These are phyloP conservation scores for Mamestra brassicae DNA, from an alignment of 2,888 invertebrate genomes.

Conservation along the genomic window DNA sequence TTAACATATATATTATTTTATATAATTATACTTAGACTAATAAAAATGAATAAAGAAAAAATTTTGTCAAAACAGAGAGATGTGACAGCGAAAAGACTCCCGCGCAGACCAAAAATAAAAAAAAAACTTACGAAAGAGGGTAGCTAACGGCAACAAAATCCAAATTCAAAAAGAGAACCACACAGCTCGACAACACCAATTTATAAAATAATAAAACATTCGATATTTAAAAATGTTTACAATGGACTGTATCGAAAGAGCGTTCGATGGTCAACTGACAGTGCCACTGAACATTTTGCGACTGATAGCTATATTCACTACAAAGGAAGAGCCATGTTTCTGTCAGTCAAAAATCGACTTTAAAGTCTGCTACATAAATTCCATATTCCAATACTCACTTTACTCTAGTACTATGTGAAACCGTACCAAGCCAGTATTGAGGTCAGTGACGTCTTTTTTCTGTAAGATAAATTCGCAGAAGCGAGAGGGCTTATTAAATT, in stretches of 20 bases:
- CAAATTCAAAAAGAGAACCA: constrained; percentile 59
- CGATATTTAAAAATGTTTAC: constrained; percentile 57
- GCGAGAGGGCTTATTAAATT: constrained; percentile 71
- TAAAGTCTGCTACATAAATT: constrained; percentile 46
- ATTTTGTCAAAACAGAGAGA: constrained; percentile 3
- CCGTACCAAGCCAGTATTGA: constrained; percentile 78
- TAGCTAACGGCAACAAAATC: constrained; percentile 58
- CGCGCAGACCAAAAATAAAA: constrained; percentile 62
- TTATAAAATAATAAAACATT: constrained; percentile 49
- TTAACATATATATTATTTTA: not conserved
- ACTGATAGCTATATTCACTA: constrained; percentile 68
- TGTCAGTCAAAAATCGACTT: constrained; percentile 59
- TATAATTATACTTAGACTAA: not conserved
- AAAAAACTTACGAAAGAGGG: constrained; percentile 64
- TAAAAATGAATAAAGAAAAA: not conserved
- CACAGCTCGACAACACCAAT: constrained; percentile 57
- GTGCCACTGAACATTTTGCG: constrained; percentile 76
- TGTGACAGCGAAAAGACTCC: constrained; percentile 44
- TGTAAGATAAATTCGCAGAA: constrained; percentile 82
- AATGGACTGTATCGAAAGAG: constrained; percentile 58
- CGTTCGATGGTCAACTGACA: constrained; percentile 65
- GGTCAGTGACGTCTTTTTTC: constrained; percentile 90
- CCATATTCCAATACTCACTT: constrained; percentile 11
- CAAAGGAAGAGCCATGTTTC: constrained; percentile 57
- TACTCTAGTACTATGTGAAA: constrained; percentile 50